These are phyloP conservation scores for Cephus spinipes DNA, from an alignment of 2,888 invertebrate species.

Conservation along the genomic window DNA sequence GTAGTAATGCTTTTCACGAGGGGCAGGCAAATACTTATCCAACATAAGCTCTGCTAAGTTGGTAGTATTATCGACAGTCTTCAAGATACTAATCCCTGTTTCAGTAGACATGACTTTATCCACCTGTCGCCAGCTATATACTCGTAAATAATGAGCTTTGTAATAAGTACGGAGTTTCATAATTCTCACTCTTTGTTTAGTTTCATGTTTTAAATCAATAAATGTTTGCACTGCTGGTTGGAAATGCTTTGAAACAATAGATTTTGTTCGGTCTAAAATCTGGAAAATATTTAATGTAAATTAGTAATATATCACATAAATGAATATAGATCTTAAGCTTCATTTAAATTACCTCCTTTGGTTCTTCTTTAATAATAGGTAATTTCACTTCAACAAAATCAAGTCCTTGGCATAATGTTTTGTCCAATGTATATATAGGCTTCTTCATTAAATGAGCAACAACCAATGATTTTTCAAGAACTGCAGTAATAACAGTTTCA, in stretches of 20 bases:
- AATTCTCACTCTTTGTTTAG: slow-evolving; percentile 48
- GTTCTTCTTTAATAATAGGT: slow-evolving; percentile 76
- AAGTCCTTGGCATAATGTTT: slow-evolving; percentile 75
- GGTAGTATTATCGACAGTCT: slow-evolving; percentile 77
- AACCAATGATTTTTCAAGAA: slow-evolving; percentile 51
- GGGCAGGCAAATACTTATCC: slow-evolving; percentile 79
- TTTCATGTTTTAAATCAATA: slow-evolving; percentile 50
- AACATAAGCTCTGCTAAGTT: slow-evolving; percentile 78
- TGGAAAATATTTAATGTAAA: slow-evolving; percentile 25
- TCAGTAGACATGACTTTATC: slow-evolving; percentile 78
- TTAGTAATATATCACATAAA: background rate
- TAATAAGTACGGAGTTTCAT: slow-evolving; percentile 57
- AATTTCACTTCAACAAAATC: slow-evolving; percentile 74
- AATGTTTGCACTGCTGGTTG: slow-evolving; percentile 54
- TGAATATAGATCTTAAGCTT: background rate
- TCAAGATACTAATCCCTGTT: slow-evolving; percentile 77
- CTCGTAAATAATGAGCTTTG: slow-evolving; percentile 75
- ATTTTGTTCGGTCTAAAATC: slow-evolving; percentile 60
- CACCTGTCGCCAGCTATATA: slow-evolving; percentile 79
- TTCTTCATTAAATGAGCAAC: slow-evolving; percentile 66
- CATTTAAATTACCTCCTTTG: slow-evolving; percentile 57
- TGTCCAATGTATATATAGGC: slow-evolving; percentile 73
- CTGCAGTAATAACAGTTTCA: slow-evolving; percentile 62
- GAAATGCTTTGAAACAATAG: slow-evolving; percentile 49
- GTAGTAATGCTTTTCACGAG: slow-evolving; percentile 69